Base-by-base conservation (phyloP, 1,140 invertebrate species). In the Papilio aristodemus region DNA sequence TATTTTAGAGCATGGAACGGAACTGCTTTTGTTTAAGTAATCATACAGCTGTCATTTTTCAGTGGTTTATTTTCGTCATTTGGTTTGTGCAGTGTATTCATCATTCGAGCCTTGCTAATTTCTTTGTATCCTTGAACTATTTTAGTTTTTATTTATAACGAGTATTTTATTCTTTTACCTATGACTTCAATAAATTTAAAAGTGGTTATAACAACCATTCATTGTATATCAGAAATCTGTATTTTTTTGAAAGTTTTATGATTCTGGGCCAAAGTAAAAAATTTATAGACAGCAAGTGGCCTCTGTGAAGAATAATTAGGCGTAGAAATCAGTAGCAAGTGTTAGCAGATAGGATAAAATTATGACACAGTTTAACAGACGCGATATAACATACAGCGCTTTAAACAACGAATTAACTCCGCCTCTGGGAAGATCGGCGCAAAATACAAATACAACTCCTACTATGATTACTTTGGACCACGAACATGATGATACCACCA, bases 51-150 rank as follows among this genome's bases (percentile, higher is more conserved):
- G 81, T 85, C 84, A 86, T 71, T 75, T 68, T 36, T 75, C 77
- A 43, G 67, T 83, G 79, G 82, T 89, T 89, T 89, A 89, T 89
- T 89, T 89, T 89, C 87, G 85, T 87, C 85, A 79, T 87, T 87
- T 86, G 77, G 75, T 79, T 84, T 79, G 76, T 84, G 76, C 78
- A 86, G 76, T 83, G 77, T 79, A 81, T 84, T 85, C 70, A 80
- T 73, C 70, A 71, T 57, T 72, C 74, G 67, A 71, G 71, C 77
- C 68, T 77, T 82, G 77, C 74, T 78, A 89, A 88, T 87, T 85
- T 87, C 76, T 79, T 82, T 80, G 86, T 88, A 86, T 87, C 80
- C 78, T 83, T 86, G 79, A 84, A 81, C 71, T 75, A 77, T 60
- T 68, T 72, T 75, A 70, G 60, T 71, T 80, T 78, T 63, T 14